Evolutionary conservation across 2,797 vertebrate genomes (phyloP), one percentile per base, ranked within the genome.

Genomic region (Protosalanx chinensis): DNA sequence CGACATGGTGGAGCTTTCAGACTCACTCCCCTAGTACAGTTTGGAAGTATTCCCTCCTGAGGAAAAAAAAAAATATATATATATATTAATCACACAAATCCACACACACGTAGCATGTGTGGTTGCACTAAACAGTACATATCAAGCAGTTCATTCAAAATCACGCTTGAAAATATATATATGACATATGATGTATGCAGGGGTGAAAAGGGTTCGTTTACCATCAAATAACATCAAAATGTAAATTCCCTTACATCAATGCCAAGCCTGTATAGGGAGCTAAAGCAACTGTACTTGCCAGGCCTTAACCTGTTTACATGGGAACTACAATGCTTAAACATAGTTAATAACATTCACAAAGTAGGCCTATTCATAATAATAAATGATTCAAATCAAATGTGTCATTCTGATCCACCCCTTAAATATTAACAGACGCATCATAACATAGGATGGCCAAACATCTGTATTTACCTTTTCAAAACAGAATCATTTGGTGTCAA

Each of bases 1-100:
- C 27, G 98, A 98, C 98, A 99, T 99, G 79, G 88, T 95, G 84
- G 85, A 68, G n/a, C 78, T 71, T 82, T 56, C 70, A 77, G 29
- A 59, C 8, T 3, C 73, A 85, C 75, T 80, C 75, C 82, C 41
- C 41, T 46, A 66, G 58, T 78, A 74, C 46, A 73, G 82, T 75
- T 79, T 78, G 74, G 78, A 76, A 49, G 76, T 76, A 80, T 67
- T 77, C 35, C 76, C 72, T 86, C 89, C 92, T 91, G 71, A 6
- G 58, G 5, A 53, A 70, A 46, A 51, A 49, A 64, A 66, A 65
- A 80, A 75, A 70, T 6, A 67, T 4, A 5, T 12, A n/a, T n/a
- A n/a, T n/a, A 33, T 5, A 37, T 18, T 32, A 32, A 20, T 10
- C 18, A 62, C 5, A 53, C 51, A 66, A 8, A 53, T 6, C 12